Percentiles rank a stretch among this genome's conserved stretches.
These are phyloP conservation scores for Anolis sagrei DNA, from an alignment of 2,113 vertebrate genomes.

Conservation along the genomic window DNA sequence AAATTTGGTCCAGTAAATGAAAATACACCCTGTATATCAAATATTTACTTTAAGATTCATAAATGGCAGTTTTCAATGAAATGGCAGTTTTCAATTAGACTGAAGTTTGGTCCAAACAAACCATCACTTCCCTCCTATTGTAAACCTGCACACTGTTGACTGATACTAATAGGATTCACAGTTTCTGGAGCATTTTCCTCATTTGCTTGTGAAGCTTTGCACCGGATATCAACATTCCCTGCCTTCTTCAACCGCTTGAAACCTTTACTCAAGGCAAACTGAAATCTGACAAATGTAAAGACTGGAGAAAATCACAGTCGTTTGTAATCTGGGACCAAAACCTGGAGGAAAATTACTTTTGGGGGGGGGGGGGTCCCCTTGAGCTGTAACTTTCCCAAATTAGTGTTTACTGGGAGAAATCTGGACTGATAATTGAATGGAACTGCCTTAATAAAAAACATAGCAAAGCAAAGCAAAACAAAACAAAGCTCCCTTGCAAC, in stretches of 20 bases:
- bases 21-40: too few species aligned
- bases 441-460: not conserved
- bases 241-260: not conserved
- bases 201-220: not conserved
- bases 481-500: too few species aligned
- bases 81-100: not conserved
- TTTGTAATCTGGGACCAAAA: not conserved
- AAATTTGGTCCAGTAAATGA: too few species aligned
- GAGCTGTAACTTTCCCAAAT: too few species aligned
- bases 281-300: not conserved
- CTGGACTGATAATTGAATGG: not conserved
- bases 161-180: not conserved
- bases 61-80: too few species aligned
- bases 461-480: too few species aligned
- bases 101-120: not conserved
- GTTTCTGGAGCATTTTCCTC: fast-evolving
- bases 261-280: not conserved
- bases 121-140: not conserved
- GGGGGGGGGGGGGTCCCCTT: too few species aligned
- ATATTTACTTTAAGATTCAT: too few species aligned
- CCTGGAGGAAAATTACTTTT: too few species aligned
- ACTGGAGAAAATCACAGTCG: not conserved
- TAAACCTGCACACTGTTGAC: not conserved
- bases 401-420: too few species aligned
- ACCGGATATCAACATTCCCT: not conserved